These are phyloP conservation scores for Fregata magnificens DNA, from an alignment of 2,113 vertebrate genomes.

Conservation along the genomic window DNA sequence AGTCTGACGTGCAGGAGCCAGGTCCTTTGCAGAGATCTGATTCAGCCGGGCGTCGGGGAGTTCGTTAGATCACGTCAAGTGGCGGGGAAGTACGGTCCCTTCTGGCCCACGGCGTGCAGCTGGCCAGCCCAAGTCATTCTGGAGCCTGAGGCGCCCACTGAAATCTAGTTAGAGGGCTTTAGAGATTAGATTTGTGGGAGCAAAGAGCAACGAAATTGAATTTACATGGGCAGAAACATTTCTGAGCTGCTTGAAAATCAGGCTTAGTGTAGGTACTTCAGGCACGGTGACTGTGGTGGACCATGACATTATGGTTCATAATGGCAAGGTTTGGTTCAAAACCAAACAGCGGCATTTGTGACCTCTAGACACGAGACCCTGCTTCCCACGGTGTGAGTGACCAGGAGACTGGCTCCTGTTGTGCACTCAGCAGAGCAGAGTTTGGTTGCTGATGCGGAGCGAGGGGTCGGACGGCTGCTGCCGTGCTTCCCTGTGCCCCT, in stretches of 20 bases:
- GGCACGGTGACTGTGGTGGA: background rate
- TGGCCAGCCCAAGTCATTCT: background rate
- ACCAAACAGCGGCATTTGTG: background rate
- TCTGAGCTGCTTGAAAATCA: background rate
- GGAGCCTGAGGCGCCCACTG: background rate
- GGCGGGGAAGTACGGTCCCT: background rate
- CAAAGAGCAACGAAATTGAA: background rate
- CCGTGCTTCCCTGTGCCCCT: background rate
- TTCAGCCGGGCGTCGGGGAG: background rate
- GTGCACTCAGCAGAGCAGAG: background rate
- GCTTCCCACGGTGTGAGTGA: rapidly evolving
- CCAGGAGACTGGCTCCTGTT: background rate
- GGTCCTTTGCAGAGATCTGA: background rate
- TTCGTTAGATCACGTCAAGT: background rate
- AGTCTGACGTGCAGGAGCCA: background rate
- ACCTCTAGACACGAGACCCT: background rate
- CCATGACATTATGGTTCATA: background rate
- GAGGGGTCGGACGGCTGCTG: rapidly evolving
- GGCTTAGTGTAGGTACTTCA: background rate
- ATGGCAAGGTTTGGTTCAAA: background rate
- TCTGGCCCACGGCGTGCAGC: background rate
- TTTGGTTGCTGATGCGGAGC: background rate
- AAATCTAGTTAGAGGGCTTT: background rate
- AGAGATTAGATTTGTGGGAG: conserved; percentile 4
- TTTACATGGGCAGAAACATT: background rate